These are phyloP conservation scores for Euplexia lucipara DNA, from an alignment of 2,888 invertebrate species.

Conservation along the genomic window DNA sequence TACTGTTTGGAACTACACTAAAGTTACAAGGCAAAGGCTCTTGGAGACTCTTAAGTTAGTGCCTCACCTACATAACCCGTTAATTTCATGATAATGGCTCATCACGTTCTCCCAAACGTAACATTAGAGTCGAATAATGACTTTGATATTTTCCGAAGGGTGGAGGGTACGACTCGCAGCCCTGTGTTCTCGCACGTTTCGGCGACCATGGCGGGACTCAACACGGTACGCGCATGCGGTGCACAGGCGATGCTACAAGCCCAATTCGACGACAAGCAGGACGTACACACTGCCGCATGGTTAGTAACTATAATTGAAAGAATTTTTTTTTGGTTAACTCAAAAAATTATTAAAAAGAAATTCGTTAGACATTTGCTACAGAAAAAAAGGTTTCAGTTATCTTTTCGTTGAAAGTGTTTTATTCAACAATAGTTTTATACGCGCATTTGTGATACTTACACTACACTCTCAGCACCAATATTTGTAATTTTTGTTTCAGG, in stretches of 20 bases:
- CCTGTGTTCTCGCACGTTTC: slow-evolving; percentile 96
- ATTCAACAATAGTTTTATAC: too few species aligned
- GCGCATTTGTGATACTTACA: too few species aligned
- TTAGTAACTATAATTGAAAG: slow-evolving; percentile 44
- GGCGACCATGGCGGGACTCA: slow-evolving; percentile 94
- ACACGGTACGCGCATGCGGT: slow-evolving; percentile 94
- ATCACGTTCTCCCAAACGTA: not conserved
- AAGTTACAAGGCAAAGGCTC: not conserved
- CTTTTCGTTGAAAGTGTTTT: too few species aligned
- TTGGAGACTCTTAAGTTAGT: not conserved
- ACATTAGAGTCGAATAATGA: not conserved
- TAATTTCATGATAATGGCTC: not conserved
- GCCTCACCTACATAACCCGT: not conserved
- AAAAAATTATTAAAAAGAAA: too few species aligned
- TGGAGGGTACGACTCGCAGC: slow-evolving; percentile 92
- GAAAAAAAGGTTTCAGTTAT: too few species aligned
- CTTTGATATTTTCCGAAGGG: slow-evolving; percentile 66
- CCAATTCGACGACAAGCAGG: slow-evolving; percentile 93
- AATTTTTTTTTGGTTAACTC: not conserved
- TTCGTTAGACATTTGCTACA: too few species aligned
- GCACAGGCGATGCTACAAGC: slow-evolving; percentile 93
- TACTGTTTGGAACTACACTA: not conserved
- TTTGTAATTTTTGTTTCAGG: slow-evolving; percentile 74
- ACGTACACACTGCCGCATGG: slow-evolving; percentile 92
- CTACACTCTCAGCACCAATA: not conserved